Evolutionary conservation across 2,888 invertebrate genomes (phyloP).

Genomic region (Hypomecis atomaria): DNA sequence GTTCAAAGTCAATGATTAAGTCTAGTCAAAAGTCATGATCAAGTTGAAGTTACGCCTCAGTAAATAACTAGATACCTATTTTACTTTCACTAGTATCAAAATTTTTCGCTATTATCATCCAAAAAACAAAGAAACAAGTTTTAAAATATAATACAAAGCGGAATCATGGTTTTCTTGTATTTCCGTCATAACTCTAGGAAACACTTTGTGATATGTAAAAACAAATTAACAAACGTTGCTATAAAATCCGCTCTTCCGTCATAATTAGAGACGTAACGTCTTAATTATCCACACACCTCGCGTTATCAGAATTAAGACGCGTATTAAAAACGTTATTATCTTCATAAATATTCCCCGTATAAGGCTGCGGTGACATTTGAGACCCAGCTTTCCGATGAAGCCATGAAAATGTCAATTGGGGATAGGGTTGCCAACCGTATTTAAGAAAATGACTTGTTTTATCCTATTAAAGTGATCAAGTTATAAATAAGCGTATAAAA

Average conservation of each 20-base stretch:
- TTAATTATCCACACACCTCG: conserved; percentile 4
- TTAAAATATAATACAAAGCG: background rate
- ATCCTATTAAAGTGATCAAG: no score
- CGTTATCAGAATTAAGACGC: conserved; percentile 22
- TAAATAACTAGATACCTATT: no score
- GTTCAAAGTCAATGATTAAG: no score
- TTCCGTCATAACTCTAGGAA: no score
- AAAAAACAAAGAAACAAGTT: no score
- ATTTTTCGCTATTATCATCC: no score
- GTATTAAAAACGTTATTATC: conserved; percentile 21
- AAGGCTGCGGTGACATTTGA: conserved; percentile 42
- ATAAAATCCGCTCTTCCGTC: conserved; percentile 1
- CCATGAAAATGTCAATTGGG: conserved; percentile 49
- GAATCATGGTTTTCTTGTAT: background rate
- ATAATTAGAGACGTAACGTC: conserved; percentile 9
- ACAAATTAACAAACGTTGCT: background rate
- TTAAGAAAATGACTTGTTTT: background rate
- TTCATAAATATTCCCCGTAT: conserved; percentile 25
- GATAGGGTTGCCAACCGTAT: background rate
- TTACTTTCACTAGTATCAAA: no score
- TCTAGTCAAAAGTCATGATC: no score
- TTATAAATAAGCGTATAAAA: no score
- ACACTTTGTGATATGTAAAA: background rate
- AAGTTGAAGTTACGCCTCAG: no score
- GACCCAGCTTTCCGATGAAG: conserved; percentile 47